phyloP scores from a whole-genome alignment of 2,113 vertebrate species.

The Desmodus rotundus region DNA sequence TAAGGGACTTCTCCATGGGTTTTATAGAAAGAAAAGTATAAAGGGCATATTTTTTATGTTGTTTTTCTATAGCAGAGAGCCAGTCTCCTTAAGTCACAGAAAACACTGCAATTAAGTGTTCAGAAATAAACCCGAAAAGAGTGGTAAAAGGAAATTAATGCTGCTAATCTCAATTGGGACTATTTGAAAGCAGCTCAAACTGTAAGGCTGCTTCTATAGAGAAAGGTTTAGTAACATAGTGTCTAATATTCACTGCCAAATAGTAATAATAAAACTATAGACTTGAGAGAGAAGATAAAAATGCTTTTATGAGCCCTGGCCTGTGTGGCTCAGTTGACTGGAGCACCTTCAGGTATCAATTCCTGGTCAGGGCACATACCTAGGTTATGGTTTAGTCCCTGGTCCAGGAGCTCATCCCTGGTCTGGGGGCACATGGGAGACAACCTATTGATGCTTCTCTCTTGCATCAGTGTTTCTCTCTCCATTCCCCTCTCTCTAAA shows the following conservation, averaged over 20 bases:
- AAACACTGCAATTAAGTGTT: not conserved
- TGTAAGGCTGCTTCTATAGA: not conserved
- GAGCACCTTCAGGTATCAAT: too few species aligned
- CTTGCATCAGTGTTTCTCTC: too few species aligned
- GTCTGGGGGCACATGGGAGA: too few species aligned
- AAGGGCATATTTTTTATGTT: not conserved
- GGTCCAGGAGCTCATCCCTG: too few species aligned
- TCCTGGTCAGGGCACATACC: too few species aligned
- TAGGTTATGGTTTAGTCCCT: too few species aligned
- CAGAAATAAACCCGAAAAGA: slow-evolving; percentile 18
- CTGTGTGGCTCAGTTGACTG: too few species aligned
- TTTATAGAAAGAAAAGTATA: not conserved
- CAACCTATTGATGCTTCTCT: too few species aligned
- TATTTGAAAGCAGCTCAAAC: not conserved
- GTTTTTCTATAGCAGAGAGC: not conserved
- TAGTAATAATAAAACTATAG: slow-evolving; percentile 2
- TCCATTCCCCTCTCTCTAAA: too few species aligned
- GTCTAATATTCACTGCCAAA: not conserved
- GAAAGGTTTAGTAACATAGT: not conserved
- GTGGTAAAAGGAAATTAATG: not conserved
- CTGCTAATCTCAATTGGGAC: not conserved
- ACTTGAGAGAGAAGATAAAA: not conserved
- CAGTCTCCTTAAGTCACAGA: not conserved
- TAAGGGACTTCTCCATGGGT: not conserved
- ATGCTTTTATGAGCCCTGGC: not conserved